Conservation (phyloP, 1,140 invertebrate species). For the Orchestia grillus region DNA sequence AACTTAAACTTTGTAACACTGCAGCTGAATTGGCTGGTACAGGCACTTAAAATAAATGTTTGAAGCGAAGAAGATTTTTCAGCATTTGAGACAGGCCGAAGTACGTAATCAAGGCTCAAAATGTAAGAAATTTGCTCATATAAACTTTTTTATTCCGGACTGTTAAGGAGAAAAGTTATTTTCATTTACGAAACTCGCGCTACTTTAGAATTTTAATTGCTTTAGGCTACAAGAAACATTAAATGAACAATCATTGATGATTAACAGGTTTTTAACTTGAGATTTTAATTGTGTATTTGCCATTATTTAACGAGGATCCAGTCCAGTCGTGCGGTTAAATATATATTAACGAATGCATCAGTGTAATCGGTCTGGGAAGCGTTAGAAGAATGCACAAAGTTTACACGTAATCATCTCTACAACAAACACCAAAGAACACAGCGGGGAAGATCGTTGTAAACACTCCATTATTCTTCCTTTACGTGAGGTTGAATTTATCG, state of each 20-base stretch:
- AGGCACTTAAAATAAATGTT: not conserved
- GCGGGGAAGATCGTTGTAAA: too few relatives aligned
- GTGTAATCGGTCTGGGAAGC: not conserved
- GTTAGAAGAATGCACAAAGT: not conserved
- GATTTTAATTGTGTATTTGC: not conserved
- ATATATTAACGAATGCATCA: not conserved
- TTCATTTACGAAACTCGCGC: not conserved
- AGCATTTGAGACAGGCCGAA: not conserved
- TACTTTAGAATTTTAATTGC: not conserved
- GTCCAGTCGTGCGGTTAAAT: not conserved
- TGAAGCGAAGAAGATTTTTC: not conserved
- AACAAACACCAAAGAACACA: not conserved
- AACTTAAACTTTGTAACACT: not conserved
- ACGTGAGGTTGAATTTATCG: not conserved
- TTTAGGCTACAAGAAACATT: not conserved
- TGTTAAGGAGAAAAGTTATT: not conserved
- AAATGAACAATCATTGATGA: not conserved
- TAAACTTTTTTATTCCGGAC: not conserved
- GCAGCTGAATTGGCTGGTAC: not conserved
- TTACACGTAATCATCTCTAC: not conserved
- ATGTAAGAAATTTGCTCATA: not conserved
- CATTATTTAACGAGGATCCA: not conserved
- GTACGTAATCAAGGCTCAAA: not conserved
- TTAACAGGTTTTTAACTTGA: not conserved
- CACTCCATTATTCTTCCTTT: too few relatives aligned